These are phyloP conservation scores for Electrona antarctica DNA, from an alignment of 2,113 vertebrate genomes.

Conservation along the genomic window DNA sequence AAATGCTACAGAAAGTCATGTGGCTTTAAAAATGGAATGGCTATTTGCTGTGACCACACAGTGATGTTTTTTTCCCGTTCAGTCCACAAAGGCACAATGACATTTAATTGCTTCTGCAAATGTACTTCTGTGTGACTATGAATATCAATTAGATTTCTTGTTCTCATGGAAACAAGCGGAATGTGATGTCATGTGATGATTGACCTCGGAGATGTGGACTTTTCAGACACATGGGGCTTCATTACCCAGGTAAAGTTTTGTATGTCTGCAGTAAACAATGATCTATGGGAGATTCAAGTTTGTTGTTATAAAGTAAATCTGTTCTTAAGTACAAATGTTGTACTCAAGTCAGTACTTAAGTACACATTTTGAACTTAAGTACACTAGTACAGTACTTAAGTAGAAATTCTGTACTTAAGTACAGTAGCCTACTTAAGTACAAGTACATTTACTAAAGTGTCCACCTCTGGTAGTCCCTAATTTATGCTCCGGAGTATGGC, in stretches of 20 bases:
- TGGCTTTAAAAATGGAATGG: conserved; percentile 35
- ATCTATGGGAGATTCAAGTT: too few species aligned
- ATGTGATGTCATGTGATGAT: background rate
- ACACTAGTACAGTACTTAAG: too few species aligned
- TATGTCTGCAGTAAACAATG: background rate
- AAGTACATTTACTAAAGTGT: too few species aligned
- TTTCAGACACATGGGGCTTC: background rate
- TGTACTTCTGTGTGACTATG: background rate
- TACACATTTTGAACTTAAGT: too few species aligned
- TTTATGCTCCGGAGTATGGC: too few species aligned
- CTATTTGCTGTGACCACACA: conserved; percentile 30
- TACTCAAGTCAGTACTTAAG: too few species aligned
- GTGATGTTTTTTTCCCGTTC: conserved; percentile 31
- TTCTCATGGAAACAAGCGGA: background rate
- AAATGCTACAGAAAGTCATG: conserved; percentile 47
- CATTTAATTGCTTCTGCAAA: conserved; percentile 25
- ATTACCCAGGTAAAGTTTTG: background rate
- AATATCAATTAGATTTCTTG: background rate
- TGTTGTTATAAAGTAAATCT: too few species aligned
- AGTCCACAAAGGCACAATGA: conserved; percentile 59
- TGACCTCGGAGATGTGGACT: background rate
- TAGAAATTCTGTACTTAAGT: too few species aligned
- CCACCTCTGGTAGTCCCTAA: too few species aligned
- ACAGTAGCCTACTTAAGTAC: too few species aligned
- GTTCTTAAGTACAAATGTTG: too few species aligned